Evolutionary conservation across 1,140 invertebrate genomes (phyloP), one percentile per base, ranked within the genome.

Genomic region (Caenorhabditis briggsae): DNA sequence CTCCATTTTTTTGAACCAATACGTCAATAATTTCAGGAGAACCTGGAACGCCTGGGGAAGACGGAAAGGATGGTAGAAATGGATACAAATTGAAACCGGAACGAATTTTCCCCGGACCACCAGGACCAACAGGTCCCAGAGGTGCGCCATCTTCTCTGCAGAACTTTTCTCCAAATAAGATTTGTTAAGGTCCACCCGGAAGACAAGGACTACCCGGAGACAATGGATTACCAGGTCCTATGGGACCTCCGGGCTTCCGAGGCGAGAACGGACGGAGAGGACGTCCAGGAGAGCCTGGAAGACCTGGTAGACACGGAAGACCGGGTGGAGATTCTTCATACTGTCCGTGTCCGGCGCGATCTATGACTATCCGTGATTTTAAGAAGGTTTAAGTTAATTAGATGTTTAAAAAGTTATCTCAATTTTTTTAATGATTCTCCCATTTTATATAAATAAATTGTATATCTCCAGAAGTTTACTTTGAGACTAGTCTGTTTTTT

Each of bases 111-210:
- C 50, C 83, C 59, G 89, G 89, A 16, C 86, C 86, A 43, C 89
- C 90, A 18, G 90, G 90, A 59, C 90, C 90, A n/a, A 91, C 78
- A n/a, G 89, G 89, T 2, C 87, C 90, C 11, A 90, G 85, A 83
- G 89, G 89, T 85, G 9, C 8, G 16, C 11, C 23, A 33, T 11
- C 23, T n/a, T 43, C 3, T 70, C 46, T 43, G 64, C 23, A 33
- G 1, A 18, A 6, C 18, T 50, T 5, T 46, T 43, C 50, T 78
- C 53, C n/a, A 53, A 43, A 11, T 11, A 23, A 7, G 18, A 59
- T 5, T 0, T n/a, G 46, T 53, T 23, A 41, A 86, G 85, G 87
- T 7, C 23, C 70, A 65, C 88, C 88, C 23, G 89, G 89, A 14
- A 84, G 86, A 18, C 89, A 82, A 8, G 90, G 90, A 16, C 88